Base-by-base conservation (phyloP, 1,140 invertebrate genomes). In the Acromyrmex echinatior region DNA sequence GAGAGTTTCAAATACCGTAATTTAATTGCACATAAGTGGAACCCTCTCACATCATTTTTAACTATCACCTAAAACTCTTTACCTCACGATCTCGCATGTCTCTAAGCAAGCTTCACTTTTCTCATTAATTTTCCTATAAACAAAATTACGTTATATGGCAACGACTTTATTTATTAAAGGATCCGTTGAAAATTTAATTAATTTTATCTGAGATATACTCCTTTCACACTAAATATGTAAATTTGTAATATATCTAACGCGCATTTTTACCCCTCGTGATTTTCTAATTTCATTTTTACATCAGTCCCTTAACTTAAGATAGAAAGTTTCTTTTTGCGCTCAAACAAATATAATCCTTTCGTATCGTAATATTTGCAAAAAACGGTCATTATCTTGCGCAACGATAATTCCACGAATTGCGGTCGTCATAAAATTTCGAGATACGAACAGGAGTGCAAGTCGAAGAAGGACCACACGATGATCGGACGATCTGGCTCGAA, bases 371-470 rank as follows among this genome's bases (percentile, higher is more conserved):
- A 58, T 73, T 81, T 6, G 31, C 51, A 49, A 81, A 73, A 81
- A 31, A 35, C 16, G 18, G 45, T 81, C 16, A 28, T 84, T 49
- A 53, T 14, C 53, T 84, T 62, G 70, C 70, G 68, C 53, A 82
- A 82, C 56, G 25, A 21, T 70, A 45, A 76, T 84, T 84, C 80
- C 56, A 39, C 58, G 70, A 84, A 84, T 25, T 6, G 60, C 70
- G 70, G 58, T 76, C 80, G 70, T 74, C 80, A 76, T 84, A 84
- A 84, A 84, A 31, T 84, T 76, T 53, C 56, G 28, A 62, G 56
- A 84, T 63, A 39, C 70, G 70, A 76, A 28, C 56, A 49, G 0
- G 56, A 25, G 6, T 49, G 25, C 56, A 74, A 81, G 49, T 16
- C 45, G 49, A 25, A 53, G 56, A 74, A 14, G 68, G 35, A 35